Conservation (phyloP, 1,140 invertebrate genomes). For the Portunus trituberculatus region DNA sequence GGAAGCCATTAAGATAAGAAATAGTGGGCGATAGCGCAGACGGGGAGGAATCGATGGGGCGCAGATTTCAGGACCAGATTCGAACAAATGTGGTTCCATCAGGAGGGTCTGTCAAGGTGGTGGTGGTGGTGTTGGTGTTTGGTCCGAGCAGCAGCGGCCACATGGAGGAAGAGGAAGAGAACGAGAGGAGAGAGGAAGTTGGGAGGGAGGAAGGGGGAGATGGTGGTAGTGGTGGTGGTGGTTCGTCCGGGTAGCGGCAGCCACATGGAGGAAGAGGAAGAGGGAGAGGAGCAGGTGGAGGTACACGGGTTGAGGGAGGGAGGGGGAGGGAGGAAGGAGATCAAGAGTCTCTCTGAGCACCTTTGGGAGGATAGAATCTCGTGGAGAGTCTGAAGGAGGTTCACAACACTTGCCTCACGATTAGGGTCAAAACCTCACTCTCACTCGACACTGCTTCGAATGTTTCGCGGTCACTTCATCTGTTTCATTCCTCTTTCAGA, state of each 20-base stretch:
- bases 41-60: slow-evolving; percentile 5
- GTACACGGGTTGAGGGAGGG: too few relatives aligned
- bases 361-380: slow-evolving; percentile 8
- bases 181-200: too few relatives aligned
- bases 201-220: not conserved
- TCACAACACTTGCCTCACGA: not conserved
- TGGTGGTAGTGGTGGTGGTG: not conserved
- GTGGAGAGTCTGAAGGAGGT: not conserved
- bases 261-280: not conserved
- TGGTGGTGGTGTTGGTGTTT: not conserved
- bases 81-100: slow-evolving; percentile 6
- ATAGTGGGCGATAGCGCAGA: slow-evolving; percentile 18
- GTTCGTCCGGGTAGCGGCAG: too few relatives aligned
- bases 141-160: not conserved
- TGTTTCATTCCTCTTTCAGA: too few relatives aligned
- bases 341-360: not conserved
- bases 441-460: not conserved
- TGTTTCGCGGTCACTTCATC: not conserved
- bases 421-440: not conserved
- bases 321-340: not conserved
- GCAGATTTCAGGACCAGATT: slow-evolving; percentile 2
- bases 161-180: not conserved
- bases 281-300: too few relatives aligned
- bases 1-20: slow-evolving; percentile 22
- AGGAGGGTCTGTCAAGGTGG: not conserved